A percentile compares a stretch with the other conserved stretches of the same genome.
Evolutionary conservation across 1,140 invertebrate genomes (phyloP).

Genomic region (Penaeus vannamei): DNA sequence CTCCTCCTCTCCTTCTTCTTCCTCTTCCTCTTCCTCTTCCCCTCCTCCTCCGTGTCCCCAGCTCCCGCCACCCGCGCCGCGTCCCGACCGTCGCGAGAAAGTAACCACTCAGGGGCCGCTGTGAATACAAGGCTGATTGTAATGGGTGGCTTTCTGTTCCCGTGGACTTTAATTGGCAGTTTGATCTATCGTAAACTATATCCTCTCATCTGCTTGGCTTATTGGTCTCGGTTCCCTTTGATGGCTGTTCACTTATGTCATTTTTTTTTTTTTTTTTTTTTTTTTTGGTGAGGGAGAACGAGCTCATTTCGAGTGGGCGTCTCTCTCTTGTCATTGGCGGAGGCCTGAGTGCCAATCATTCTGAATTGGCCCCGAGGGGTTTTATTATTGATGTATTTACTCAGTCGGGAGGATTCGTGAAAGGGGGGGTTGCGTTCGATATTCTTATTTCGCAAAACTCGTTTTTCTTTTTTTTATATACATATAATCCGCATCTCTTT

Average conservation of each 20-base stretch:
- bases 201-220: conserved; percentile 59
- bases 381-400: too few relatives aligned
- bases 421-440: too few relatives aligned
- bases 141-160: conserved; percentile 51
- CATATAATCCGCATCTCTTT: too few relatives aligned
- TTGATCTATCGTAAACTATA: conserved; percentile 59
- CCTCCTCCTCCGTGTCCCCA: neutral
- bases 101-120: conserved; percentile 39
- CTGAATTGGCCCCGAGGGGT: too few relatives aligned
- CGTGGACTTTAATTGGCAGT: conserved; percentile 60
- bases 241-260: conserved; percentile 40
- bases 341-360: too few relatives aligned
- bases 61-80: neutral
- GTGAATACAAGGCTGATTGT: conserved; percentile 59
- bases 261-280: too few relatives aligned
- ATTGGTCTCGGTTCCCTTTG: conserved; percentile 53
- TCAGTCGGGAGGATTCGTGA: too few relatives aligned
- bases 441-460: too few relatives aligned
- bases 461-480: too few relatives aligned
- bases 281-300: neutral
- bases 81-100: conserved; percentile 1
- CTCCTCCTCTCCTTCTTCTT: neutral
- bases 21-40: neutral
- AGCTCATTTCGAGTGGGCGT: neutral
- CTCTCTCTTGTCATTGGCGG: too few relatives aligned